Conservation (phyloP, 30 jellyfish, hydroid and myxozoan genomes). For the Sanderia malayensis region DNA sequence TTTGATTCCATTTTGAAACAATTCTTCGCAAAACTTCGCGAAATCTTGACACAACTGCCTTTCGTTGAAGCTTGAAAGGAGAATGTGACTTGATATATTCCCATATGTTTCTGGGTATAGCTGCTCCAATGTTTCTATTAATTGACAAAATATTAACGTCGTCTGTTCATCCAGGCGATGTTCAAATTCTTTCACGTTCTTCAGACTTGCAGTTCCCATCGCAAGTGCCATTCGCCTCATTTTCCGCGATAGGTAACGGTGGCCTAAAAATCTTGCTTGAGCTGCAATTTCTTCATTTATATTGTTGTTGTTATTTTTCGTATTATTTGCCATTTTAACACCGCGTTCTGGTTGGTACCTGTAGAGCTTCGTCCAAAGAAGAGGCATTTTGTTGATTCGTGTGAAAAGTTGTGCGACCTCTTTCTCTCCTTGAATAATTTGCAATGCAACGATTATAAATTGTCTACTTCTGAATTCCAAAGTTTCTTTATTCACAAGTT, state of each 20-base stretch:
- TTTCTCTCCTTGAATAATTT: too few relatives aligned
- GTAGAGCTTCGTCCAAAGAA: constrained; percentile 53
- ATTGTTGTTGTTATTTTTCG: not conserved
- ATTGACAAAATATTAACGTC: constrained; percentile 49
- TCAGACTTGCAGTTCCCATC: constrained; percentile 56
- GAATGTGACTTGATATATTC: constrained; percentile 42
- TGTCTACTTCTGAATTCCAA: too few relatives aligned
- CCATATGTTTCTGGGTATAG: constrained; percentile 55
- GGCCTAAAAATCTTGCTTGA: constrained; percentile 64
- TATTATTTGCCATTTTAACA: too few relatives aligned
- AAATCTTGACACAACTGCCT: constrained; percentile 57
- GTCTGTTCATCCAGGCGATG: constrained; percentile 60
- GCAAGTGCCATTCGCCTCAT: constrained; percentile 61
- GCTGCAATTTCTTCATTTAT: constrained; percentile 28
- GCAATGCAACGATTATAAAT: too few relatives aligned
- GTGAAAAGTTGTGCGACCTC: too few relatives aligned
- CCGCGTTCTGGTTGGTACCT: constrained; percentile 63
- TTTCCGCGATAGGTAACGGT: constrained; percentile 59
- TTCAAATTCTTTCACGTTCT: constrained; percentile 23
- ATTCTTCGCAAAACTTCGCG: constrained; percentile 53
- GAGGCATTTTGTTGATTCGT: constrained; percentile 34
- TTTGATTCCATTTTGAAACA: constrained; percentile 49
- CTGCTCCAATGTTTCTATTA: constrained; percentile 47
- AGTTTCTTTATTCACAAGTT: too few relatives aligned
- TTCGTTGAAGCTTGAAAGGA: constrained; percentile 48